Conservation (phyloP, 2,797 vertebrate species). For the Otolemur crassicaudatus region DNA sequence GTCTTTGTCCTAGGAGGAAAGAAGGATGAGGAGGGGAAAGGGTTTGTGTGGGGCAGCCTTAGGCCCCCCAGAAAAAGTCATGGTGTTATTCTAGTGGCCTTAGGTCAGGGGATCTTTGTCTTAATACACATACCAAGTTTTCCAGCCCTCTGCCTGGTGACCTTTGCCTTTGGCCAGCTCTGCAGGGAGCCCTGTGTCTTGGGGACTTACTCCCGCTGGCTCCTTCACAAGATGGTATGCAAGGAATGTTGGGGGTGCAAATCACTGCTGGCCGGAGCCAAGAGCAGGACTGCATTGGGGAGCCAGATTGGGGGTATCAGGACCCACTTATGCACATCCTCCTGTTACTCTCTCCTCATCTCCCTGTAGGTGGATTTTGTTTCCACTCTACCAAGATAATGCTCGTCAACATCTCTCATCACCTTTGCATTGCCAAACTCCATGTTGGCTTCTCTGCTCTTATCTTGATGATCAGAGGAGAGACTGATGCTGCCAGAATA, state of each 20-base stretch:
- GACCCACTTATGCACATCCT: not conserved
- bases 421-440: not conserved
- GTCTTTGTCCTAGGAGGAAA: too few relatives aligned
- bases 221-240: not conserved
- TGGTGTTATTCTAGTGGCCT: not conserved
- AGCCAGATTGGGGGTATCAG: not conserved
- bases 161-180: not conserved
- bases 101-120: not conserved
- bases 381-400: not conserved
- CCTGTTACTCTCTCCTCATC: not conserved
- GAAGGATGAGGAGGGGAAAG: too few relatives aligned
- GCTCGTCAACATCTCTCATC: not conserved
- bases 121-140: not conserved
- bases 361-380: not conserved
- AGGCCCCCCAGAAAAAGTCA: too few relatives aligned
- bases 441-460: not conserved
- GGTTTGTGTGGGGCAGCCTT: too few relatives aligned
- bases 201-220: not conserved
- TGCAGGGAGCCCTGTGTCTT: not conserved
- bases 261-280: not conserved
- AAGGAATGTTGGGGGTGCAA: not conserved
- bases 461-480: not conserved
- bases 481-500: too few relatives aligned
- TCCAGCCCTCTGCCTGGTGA: not conserved
- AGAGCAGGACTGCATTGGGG: not conserved